Percentiles rank a stretch among this genome's conserved stretches.
Conservation (phyloP, 2,888 invertebrate genomes). For the Cosmopolites sordidus region DNA sequence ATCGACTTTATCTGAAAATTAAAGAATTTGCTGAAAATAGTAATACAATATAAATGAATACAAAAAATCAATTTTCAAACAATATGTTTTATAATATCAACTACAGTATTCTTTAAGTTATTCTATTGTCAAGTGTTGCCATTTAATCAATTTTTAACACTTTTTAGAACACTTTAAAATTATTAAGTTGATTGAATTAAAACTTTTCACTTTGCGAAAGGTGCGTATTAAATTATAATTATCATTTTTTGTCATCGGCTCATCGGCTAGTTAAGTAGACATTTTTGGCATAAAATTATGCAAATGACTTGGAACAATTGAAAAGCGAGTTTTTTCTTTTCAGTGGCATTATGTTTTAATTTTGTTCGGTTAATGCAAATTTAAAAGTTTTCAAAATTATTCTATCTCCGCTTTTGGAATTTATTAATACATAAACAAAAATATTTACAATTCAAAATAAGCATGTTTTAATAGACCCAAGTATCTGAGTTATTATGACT, state of each 20-base stretch:
- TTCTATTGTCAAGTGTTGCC: too few species aligned
- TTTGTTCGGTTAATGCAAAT: constrained; percentile 33
- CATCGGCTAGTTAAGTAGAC: constrained; percentile 10
- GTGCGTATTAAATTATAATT: constrained; percentile 14
- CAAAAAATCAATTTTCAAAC: background rate
- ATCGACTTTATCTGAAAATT: too few species aligned
- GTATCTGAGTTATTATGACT: constrained; percentile 35
- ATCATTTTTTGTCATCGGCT: constrained; percentile 10
- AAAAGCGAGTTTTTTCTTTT: constrained; percentile 16
- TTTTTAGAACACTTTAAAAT: too few species aligned
- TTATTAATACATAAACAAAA: constrained; percentile 40
- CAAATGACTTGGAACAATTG: constrained; percentile 22
- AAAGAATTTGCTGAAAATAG: background rate
- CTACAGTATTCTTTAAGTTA: too few species aligned
- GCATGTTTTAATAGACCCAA: constrained; percentile 40
- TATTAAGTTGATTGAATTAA: too few species aligned
- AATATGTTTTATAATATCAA: too few species aligned
- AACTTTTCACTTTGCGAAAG: constrained; percentile 1
- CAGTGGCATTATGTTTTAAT: constrained; percentile 31
- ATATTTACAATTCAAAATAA: constrained; percentile 45
- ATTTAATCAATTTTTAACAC: too few species aligned
- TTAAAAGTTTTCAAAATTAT: constrained; percentile 32
- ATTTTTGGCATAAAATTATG: constrained; percentile 25
- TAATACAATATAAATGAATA: background rate
- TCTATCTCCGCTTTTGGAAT: constrained; percentile 34